Evolutionary conservation across 2,113 vertebrate species (phyloP).

Genomic region (Chaetodon trifascialis): DNA sequence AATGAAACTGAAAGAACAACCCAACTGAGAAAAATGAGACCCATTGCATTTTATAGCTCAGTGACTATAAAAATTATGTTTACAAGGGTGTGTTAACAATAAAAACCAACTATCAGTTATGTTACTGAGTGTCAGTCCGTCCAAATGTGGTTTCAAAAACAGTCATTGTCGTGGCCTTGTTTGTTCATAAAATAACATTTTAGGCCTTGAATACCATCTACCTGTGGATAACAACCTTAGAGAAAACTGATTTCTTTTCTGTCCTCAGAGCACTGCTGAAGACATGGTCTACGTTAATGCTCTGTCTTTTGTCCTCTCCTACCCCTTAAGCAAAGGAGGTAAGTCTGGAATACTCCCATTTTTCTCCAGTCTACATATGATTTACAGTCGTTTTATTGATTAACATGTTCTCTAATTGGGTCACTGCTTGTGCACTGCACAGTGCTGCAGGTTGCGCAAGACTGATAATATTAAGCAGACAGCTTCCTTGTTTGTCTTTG

Average conservation of each 20-base stretch:
- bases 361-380: neutral
- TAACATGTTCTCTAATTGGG: constrained; percentile 15
- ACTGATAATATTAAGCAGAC: constrained; percentile 13
- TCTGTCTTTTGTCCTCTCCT: constrained; percentile 61
- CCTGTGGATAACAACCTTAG: too few relatives aligned
- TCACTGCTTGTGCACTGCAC: neutral
- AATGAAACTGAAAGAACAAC: too few relatives aligned
- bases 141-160: too few relatives aligned
- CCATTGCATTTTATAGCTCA: neutral
- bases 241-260: neutral
- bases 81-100: neutral
- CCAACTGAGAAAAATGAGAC: too few relatives aligned
- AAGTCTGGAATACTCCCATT: constrained; percentile 20
- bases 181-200: too few relatives aligned
- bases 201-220: too few relatives aligned
- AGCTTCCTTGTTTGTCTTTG: constrained; percentile 41
- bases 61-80: neutral
- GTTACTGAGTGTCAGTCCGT: too few relatives aligned
- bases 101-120: neutral
- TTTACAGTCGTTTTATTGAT: neutral
- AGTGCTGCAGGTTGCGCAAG: neutral
- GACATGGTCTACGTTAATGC: constrained; percentile 52
- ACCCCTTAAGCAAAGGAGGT: constrained; percentile 65
- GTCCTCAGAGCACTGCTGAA: constrained; percentile 59
- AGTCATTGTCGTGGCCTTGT: too few relatives aligned